A percentile compares a stretch with the other conserved stretches of the same genome.
These are phyloP conservation scores for Biston stratarius DNA, from an alignment of 2,888 invertebrate genomes.

Conservation along the genomic window DNA sequence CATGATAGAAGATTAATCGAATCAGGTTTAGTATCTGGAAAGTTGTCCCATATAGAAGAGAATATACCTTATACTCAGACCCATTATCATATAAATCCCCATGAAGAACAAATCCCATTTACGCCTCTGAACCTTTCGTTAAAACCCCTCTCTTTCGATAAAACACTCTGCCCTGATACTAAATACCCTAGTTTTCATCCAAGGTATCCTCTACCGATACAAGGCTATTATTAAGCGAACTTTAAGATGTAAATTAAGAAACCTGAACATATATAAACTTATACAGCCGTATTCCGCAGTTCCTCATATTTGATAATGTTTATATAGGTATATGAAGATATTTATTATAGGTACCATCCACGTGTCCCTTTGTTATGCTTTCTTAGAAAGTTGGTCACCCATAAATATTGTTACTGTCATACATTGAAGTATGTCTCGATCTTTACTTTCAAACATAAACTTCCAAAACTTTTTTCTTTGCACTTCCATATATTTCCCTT, in stretches of 20 bases:
- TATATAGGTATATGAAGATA: too few species aligned
- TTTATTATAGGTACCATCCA: too few species aligned
- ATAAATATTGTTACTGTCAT: too few species aligned
- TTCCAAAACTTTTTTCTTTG: too few species aligned
- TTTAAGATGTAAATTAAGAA: neutral
- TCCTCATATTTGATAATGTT: too few species aligned
- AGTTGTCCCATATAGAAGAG: neutral
- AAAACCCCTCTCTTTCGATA: neutral
- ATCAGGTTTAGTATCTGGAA: neutral
- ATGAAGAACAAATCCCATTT: neutral
- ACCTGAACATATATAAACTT: too few species aligned
- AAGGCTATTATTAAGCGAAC: constrained; percentile 3
- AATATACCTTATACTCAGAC: neutral
- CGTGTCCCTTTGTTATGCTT: too few species aligned
- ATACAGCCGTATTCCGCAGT: too few species aligned
- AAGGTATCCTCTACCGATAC: neutral
- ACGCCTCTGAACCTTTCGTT: constrained; percentile 1
- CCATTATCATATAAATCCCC: neutral
- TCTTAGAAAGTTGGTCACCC: too few species aligned
- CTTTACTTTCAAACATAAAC: too few species aligned
- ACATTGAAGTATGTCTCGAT: too few species aligned
- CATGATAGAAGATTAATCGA: neutral
- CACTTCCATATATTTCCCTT: too few species aligned
- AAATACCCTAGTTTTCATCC: neutral
- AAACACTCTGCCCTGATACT: neutral